phyloP scores from a whole-genome alignment of 2,888 invertebrate genomes.

The Teleogryllus oceanicus region DNA sequence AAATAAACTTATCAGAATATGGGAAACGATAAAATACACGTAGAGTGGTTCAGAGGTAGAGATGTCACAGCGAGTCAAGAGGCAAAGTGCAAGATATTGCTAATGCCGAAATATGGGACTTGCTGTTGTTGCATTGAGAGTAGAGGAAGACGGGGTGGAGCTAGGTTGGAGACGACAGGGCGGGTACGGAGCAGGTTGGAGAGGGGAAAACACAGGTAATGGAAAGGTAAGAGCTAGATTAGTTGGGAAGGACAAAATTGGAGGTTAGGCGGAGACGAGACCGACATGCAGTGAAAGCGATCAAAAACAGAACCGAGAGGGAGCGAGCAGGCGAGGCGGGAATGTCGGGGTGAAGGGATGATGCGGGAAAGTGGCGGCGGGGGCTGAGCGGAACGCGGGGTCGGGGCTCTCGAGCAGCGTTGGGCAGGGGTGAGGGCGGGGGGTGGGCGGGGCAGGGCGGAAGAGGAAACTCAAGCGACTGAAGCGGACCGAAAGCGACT shows the following conservation, averaged over 20 bases:
- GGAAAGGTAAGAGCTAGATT: not conserved
- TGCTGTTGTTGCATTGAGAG: no score
- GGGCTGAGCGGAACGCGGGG: not conserved
- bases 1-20: no score
- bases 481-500: no score
- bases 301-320: not conserved
- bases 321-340: not conserved
- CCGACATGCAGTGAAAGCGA: not conserved
- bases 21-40: no score
- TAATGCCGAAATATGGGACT: no score
- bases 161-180: not conserved
- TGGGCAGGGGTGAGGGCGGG: not conserved
- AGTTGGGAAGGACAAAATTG: not conserved
- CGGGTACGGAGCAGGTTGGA: not conserved
- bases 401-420: not conserved
- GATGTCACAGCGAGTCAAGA: no score
- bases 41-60: no score
- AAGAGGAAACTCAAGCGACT: no score
- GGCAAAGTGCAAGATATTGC: no score
- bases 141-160: no score
- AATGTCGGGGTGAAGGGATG: not conserved
- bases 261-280: no score
- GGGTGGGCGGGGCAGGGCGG: not conserved
- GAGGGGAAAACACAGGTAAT: not conserved
- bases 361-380: not conserved